Conservation (phyloP, 2,888 invertebrate genomes). For the Dryadula phaetusa region DNA sequence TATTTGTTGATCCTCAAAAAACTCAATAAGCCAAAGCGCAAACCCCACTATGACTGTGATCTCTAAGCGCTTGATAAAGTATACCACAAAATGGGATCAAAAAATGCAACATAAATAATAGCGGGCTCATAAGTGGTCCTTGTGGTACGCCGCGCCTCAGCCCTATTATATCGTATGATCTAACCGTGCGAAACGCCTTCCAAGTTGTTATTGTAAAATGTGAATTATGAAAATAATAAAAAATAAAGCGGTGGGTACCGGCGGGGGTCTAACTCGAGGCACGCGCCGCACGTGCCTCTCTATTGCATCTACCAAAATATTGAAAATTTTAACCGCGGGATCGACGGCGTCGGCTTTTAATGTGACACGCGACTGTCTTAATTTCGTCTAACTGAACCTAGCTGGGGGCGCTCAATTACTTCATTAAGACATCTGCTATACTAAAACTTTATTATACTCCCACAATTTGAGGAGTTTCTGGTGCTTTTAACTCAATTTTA, state of each 20-base stretch:
- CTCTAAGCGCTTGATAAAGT: constrained; percentile 82
- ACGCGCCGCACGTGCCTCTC: constrained; percentile 76
- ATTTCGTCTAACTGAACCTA: constrained; percentile 68
- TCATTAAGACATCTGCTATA: constrained; percentile 28
- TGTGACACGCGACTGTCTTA: constrained; percentile 76
- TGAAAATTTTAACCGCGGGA: constrained; percentile 79
- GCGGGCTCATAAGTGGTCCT: constrained; percentile 77
- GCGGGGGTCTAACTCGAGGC: constrained; percentile 75
- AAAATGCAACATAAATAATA: constrained; percentile 77
- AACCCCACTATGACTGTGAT: constrained; percentile 71
- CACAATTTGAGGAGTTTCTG: neutral
- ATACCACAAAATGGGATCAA: constrained; percentile 77
- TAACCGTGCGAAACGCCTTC: constrained; percentile 84
- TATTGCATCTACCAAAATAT: constrained; percentile 72
- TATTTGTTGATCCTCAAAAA: constrained; percentile 78
- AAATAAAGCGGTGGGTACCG: constrained; percentile 70
- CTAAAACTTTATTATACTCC: constrained; percentile 15
- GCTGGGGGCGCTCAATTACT: constrained; percentile 57
- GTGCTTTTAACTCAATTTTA: neutral
- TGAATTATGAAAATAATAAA: constrained; percentile 85
- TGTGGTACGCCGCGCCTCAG: constrained; percentile 71
- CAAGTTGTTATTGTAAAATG: constrained; percentile 82
- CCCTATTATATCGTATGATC: constrained; percentile 66
- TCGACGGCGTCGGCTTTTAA: constrained; percentile 60
- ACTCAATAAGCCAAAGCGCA: constrained; percentile 76